Base-by-base conservation (phyloP, 2,888 invertebrate species). In the Trichogramma evanescens region DNA sequence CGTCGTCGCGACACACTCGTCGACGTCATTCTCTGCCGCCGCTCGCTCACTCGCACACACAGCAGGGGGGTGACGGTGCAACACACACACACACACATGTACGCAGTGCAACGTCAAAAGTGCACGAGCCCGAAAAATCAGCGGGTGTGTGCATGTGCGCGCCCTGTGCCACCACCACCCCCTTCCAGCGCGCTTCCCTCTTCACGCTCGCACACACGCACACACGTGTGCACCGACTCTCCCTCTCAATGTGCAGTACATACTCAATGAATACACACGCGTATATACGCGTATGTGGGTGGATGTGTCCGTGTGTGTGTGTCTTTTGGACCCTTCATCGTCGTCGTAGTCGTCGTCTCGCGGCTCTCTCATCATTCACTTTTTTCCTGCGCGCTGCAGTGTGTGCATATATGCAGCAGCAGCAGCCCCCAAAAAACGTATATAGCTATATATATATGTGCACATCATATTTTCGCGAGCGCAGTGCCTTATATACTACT, bases 101-200 rank as follows among this genome's bases (percentile, higher is more conserved):
- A 13, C 26, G 46, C 26, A 8, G 26, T 26, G 26, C 26, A 45
- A 50, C 54, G 57, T 58, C 61, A 50, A 61, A 61, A 61, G 56
- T 61, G 61, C 56, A 50, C 56, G 50, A 53, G 53, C 61, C 46
- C 61, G 56, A 61, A 61, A 61, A 61, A 58, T 54, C 57, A 61
- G 54, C 54, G 54, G 50, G 50, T 50, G 51, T 51, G 39, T 54
- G 56, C 57, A 43, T 10, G 13, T 40, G n/a, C 13, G 6, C 42
- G 9, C 45, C 41, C 39, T 8, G 6, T 2, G 6, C 9, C 8
- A 49, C 49, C n/a, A 2, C 26, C 40, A 26, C 26, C 26, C 26
- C 26, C 26, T 26, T 26, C 26, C 26, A 26, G 26, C 26, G 26
- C 26, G 26, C 2, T 26, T 26, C 26, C 50, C 40, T 26, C 26